Evolutionary conservation across 2,888 invertebrate species (phyloP), one percentile per base, ranked within the genome.

Genomic region (Kuschelorhynchus macadamiae): DNA sequence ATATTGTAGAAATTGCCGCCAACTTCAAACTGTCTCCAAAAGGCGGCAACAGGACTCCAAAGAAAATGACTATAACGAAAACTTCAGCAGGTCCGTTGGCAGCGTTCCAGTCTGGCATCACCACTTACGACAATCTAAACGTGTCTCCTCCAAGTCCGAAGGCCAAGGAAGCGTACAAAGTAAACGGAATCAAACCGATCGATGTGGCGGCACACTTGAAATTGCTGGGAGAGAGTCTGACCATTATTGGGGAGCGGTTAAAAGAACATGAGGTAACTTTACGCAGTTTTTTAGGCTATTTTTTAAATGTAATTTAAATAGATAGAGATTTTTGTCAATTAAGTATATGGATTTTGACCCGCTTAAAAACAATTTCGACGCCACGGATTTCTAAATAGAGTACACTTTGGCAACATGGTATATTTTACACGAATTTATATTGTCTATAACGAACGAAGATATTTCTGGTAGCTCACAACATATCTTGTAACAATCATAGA

Each of bases 171-270:
- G 71, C 71, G 7, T 89, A 88, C 81, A 90, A 90, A 81, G 88
- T 90, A 18, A 87, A 90, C 5, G 92, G 92, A 7, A 93, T 93
- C 44, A 90, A 92, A 60, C 92, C 95, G 0, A 90, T 94, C 0
- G 97, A 97, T 82, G 93, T 95, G 17, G 97, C 97, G 0, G 96
- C 97, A 0, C 96, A 97, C 82, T 86, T 97, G 8, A 93, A 96
- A 56, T 86, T 97, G 62, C 86, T 98, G 11, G 97, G 97, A 0
- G 97, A 97, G 83, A 97, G 96, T 78, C 87, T 98, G 14, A 93
- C 93, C 47, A 95, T 96, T 79, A 96, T 98, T 74, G 97, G 98
- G 0, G 94, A 95, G 82, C 85, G 97, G 36, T 87, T 97, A 3
- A 96, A 95, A 81, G 96, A 97, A 78, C 96, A 96, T 78, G 95